These are phyloP conservation scores for Galerucella calmariensis DNA, from an alignment of 2,888 invertebrate species.

Conservation along the genomic window DNA sequence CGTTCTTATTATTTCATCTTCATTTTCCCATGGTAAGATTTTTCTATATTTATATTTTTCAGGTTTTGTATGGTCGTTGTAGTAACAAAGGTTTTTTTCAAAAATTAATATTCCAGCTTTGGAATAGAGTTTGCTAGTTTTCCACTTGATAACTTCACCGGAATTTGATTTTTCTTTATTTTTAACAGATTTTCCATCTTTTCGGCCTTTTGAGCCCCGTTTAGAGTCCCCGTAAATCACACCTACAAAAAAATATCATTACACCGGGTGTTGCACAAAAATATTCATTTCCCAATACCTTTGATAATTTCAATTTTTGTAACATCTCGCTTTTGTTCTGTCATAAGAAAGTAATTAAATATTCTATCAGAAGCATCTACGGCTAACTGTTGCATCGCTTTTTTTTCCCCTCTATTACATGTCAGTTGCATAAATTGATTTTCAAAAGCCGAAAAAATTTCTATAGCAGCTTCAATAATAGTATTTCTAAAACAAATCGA, in stretches of 20 bases:
- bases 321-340: slow-evolving; percentile 27
- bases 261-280: background rate
- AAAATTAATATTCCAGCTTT: slow-evolving; percentile 38
- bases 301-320: slow-evolving; percentile 40
- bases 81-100: slow-evolving; percentile 31
- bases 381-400: slow-evolving; percentile 43
- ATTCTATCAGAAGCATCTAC: slow-evolving; percentile 40
- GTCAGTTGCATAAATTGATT: slow-evolving; percentile 36
- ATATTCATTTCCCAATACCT: slow-evolving; percentile 3
- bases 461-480: slow-evolving; percentile 38
- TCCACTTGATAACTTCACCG: slow-evolving; percentile 28
- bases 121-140: slow-evolving; percentile 37
- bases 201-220: slow-evolving; percentile 32
- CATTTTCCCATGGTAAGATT: slow-evolving; percentile 41
- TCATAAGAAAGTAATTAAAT: slow-evolving; percentile 38
- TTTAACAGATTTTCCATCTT: slow-evolving; percentile 37
- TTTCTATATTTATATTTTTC: slow-evolving; percentile 41
- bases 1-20: slow-evolving; percentile 30
- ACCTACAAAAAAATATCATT: slow-evolving; percentile 6
- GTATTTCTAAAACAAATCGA: slow-evolving; percentile 19
- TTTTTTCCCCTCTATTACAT: slow-evolving; percentile 37
- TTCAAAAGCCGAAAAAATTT: slow-evolving; percentile 43
- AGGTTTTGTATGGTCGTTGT: slow-evolving; percentile 32
- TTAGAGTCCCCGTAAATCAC: slow-evolving; percentile 41
- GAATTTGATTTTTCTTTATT: slow-evolving; percentile 17